Evolutionary conservation across 1,140 invertebrate genomes (phyloP).

Genomic region (Diprion similis): DNA sequence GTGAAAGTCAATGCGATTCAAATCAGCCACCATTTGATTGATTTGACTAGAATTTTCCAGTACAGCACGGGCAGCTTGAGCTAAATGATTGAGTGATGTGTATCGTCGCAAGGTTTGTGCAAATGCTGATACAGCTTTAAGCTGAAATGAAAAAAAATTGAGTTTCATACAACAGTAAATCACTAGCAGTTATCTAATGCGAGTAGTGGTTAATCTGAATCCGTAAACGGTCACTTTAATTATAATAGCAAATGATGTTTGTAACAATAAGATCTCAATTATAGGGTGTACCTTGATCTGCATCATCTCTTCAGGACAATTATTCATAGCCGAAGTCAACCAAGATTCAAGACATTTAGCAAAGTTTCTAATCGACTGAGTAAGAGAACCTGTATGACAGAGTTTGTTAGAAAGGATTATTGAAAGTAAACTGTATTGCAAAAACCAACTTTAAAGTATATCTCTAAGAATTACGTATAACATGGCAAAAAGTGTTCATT

Average conservation of each 20-base stretch:
- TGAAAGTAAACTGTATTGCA: slow-evolving; percentile 15
- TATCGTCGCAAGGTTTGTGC: slow-evolving; percentile 94
- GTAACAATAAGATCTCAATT: background rate
- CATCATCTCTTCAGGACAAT: slow-evolving; percentile 84
- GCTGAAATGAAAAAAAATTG: slow-evolving; percentile 39
- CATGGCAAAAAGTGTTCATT: slow-evolving; percentile 8
- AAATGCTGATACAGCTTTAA: slow-evolving; percentile 87
- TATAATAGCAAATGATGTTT: too few species aligned
- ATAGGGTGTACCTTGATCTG: slow-evolving; percentile 74
- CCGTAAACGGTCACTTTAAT: too few species aligned
- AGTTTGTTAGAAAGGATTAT: slow-evolving; percentile 19
- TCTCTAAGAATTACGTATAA: background rate
- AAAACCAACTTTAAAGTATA: background rate
- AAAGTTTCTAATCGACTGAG: slow-evolving; percentile 93
- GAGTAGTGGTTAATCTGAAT: too few species aligned
- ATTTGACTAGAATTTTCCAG: slow-evolving; percentile 96
- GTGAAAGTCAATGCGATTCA: slow-evolving; percentile 97
- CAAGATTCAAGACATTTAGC: slow-evolving; percentile 90
- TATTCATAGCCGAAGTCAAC: slow-evolving; percentile 85
- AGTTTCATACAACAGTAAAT: background rate
- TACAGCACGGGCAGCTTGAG: slow-evolving; percentile 94
- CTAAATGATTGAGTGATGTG: slow-evolving; percentile 98
- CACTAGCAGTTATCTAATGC: too few species aligned
- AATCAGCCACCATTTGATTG: slow-evolving; percentile 94
- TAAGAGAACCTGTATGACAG: slow-evolving; percentile 74